Base-by-base conservation (phyloP, 2,113 vertebrate species). In the Xenopus laevis region DNA sequence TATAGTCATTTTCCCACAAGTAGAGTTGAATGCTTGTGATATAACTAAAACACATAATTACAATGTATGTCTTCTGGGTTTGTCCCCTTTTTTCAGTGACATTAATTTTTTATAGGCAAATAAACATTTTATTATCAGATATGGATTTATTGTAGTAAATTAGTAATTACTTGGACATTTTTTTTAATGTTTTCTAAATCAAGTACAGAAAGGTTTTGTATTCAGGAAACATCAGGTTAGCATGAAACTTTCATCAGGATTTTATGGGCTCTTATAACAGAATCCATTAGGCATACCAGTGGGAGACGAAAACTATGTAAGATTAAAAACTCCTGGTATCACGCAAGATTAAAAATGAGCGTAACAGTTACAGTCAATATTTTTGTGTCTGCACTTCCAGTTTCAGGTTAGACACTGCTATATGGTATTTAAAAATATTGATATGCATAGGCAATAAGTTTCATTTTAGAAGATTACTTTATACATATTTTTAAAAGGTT, bases 21-120 rank as follows among this genome's bases (percentile, higher is more conserved):
- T 10, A 53, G 18, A 23, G 30, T 23, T 53, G 53, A 75, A 68
- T 40, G 46, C 33, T 9, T 40, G 33, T 40, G 33, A 40, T 63
- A 75, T 63, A 53, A 62, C 57, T 52, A 68, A 75, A 60, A 63
- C 30, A 65, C 44, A 52, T 69, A 75, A 75, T 75, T 75, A 68
- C 73, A 75, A 60, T 53, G 46, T 70, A 70, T 64, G 20, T 52
- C 66, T 64, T 62, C 45, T 57, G 66, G 68, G 67, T 77, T 68
- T 70, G 58, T 77, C 73, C 50, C 66, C 59, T 63, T 40, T 27
- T 77, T 70, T 77, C 74, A 55, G 9, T 72, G 70, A 63, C 81
- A 68, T 80, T 66, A 23, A 69, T 74, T 79, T 40, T 16, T 79
- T 80, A 77, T 81, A 79, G 63, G n/a, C 61, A 81, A 79, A 23